A percentile compares a stretch with the other conserved stretches of the same genome.
phyloP scores from a whole-genome alignment of 2,888 invertebrate genomes.

The Pollenia angustigena region DNA sequence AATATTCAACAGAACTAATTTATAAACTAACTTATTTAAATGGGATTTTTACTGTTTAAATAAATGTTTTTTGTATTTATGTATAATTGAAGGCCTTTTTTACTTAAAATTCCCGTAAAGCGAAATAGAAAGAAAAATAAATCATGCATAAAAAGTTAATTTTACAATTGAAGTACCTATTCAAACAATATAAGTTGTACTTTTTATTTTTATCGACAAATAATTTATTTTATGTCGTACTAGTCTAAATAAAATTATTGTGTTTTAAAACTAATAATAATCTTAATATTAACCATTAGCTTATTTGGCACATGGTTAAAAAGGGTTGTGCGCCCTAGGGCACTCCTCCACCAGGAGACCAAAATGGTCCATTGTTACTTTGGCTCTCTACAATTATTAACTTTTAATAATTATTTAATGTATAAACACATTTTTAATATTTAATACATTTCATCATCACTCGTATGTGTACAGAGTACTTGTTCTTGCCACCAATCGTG shows the following conservation, averaged over 20 bases:
- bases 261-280: constrained; percentile 31
- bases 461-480: constrained; percentile 87
- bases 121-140: too few relatives aligned
- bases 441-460: constrained; percentile 86
- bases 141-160: too few relatives aligned
- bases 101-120: not conserved
- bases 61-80: constrained; percentile 9
- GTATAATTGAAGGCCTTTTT: not conserved
- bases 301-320: not conserved
- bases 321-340: too few relatives aligned
- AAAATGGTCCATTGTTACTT: too few relatives aligned
- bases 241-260: not conserved
- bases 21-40: not conserved
- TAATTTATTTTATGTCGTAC: not conserved
- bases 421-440: constrained; percentile 7
- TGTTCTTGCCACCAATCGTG: constrained; percentile 94
- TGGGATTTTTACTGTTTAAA: not conserved
- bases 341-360: too few relatives aligned
- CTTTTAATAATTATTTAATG: not conserved
- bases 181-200: not conserved
- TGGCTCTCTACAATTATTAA: not conserved
- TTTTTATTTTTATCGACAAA: constrained; percentile 30
- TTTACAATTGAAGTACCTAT: too few relatives aligned
- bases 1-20: constrained; percentile 11
- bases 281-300: constrained; percentile 17